Evolutionary conservation across 35 echinoderm and acorn worm genomes (phyloP), one percentile per base, ranked within the genome.

Genomic region (Strongylocentrotus purpuratus): DNA sequence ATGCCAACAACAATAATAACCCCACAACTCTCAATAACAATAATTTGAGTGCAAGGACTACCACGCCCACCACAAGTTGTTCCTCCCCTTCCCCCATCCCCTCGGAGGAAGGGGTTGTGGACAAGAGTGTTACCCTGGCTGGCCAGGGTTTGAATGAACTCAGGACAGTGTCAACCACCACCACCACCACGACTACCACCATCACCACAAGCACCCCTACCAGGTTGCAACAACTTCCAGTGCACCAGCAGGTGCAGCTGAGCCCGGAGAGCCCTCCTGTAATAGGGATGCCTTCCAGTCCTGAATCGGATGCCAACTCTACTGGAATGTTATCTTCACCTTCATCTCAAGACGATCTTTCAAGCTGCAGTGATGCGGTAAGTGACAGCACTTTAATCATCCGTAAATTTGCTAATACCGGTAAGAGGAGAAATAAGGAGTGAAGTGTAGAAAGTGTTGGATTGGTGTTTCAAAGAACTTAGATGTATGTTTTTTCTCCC

Each of bases 301-400:
- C 48, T 1, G 96, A 96, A 94, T 94, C 94, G 5, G 96, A 96
- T 94, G 48, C 32, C 61, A 94, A 94, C 52, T 96, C 96, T 86
- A 48, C 94, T 93, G 91, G 91, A 58, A 93, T 45, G 10, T 60
- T 86, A 59, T 98, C 97, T 78, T 97, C 93, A 25, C 86, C 95
- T 7, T 98, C 98, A 9, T 96, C 98, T 46, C 96, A 95, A 31
- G 97, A 99, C 31, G 94, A 95, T 86, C 95, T 94, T 52, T 99
- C 97, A 92, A 97, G 97, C 94, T 95, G 94, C 46, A 99, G 97
- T 71, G 97, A 99, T 71, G 95, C 96, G 7, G 97, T 99, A 96
- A 96, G 97, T 99, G 4, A 8, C 22, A n/a, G 20, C 0, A n/a
- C 28, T 78, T n/a, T 7, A 55, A 14, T 78, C 20, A 1, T 8